Evolutionary conservation across 2,113 vertebrate species (phyloP), one percentile per base, ranked within the genome.

Genomic region (Apeltes quadracus): DNA sequence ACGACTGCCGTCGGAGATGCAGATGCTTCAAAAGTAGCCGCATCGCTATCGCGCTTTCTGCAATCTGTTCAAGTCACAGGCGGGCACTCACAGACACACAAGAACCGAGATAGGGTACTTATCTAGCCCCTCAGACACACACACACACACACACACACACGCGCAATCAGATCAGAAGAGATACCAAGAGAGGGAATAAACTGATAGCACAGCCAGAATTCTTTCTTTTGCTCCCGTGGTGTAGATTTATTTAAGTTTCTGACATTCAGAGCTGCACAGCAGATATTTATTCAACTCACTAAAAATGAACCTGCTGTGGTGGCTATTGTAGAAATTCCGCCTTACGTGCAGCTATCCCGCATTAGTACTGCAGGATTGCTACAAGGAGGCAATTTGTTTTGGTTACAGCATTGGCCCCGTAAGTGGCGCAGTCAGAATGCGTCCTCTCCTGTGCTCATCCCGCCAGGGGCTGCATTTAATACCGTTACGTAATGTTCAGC

Each of bases 381-480:
- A 80, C 85, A 75, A 82, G 82, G 85, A 88, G 75, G 85, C 69
- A 88, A 87, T 90, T 87, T 87, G 79, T 91, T 87, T 86, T 83
- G 76, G 83, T 87, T 80, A 76, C 75, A 76, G 74, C 67, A 68
- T 71, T 66, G 64, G 16, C 61, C 61, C 64, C 25, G 15, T 79
- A 81, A 88, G 80, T 82, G 72, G 79, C 71, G 75, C 82, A 78
- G 76, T 7, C 69, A 14, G 59, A 78, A 86, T 70, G 57, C 50
- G 82, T 76, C 80, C 85, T 83, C 78, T 87, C 87, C 82, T 78
- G 76, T 32, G 79, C 84, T 83, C 81, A 59, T 81, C 71, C 68
- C 76, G n/a, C n/a, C 67, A 68, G 16, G 39, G 81, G 79, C 59
- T 34, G 54, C 48, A 61, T 83, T 84, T 86, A 83, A 86, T 79